Evolutionary conservation across 2,797 vertebrate species (phyloP).

Genomic region (Phaenicophaeus curvirostris): DNA sequence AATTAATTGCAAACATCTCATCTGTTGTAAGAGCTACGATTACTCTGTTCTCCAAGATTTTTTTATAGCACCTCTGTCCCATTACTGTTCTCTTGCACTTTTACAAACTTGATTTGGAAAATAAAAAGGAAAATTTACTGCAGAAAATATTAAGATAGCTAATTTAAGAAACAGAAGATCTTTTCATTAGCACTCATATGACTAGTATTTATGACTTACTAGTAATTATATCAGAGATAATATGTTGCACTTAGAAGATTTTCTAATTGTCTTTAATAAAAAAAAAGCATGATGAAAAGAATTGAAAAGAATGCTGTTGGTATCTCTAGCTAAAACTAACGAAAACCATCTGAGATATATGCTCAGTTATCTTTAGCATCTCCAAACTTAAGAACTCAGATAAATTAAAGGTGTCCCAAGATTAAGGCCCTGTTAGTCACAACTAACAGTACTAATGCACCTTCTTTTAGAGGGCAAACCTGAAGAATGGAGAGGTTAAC

Average conservation of each 20-base stretch:
- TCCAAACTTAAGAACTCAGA: neutral
- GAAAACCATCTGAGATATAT: neutral
- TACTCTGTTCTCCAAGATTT: neutral
- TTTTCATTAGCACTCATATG: slow-evolving; percentile 50
- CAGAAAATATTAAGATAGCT: slow-evolving; percentile 40
- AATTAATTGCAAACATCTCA: slow-evolving; percentile 43
- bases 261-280: slow-evolving; percentile 43
- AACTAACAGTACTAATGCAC: neutral
- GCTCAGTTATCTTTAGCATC: neutral
- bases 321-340: neutral
- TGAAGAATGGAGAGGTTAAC: neutral
- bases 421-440: neutral
- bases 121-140: slow-evolving; percentile 24
- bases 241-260: slow-evolving; percentile 11
- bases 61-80: slow-evolving; percentile 25
- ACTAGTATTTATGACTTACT: slow-evolving; percentile 34
- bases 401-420: neutral
- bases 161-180: slow-evolving; percentile 53
- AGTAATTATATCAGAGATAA: slow-evolving; percentile 59
- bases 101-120: slow-evolving; percentile 32
- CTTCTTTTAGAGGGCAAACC: neutral
- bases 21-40: slow-evolving; percentile 22
- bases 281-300: slow-evolving; percentile 34
- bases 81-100: slow-evolving; percentile 14
- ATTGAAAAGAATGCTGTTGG: neutral